These are phyloP conservation scores for Ceramica pisi DNA, from an alignment of 2,888 invertebrate species.

Conservation along the genomic window DNA sequence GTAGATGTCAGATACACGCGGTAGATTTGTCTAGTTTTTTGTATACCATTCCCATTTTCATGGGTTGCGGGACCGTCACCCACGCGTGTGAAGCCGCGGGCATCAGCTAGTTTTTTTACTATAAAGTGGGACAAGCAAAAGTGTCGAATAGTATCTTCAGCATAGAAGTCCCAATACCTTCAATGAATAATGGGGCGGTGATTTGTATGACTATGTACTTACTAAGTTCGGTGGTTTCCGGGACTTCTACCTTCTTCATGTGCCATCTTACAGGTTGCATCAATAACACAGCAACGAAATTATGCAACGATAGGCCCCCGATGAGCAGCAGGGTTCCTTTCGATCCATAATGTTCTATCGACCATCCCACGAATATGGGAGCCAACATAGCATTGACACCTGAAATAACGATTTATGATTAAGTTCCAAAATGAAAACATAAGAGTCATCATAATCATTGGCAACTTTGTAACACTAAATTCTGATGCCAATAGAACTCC, in stretches of 20 bases:
- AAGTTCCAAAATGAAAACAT: background rate
- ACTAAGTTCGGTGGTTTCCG: constrained; percentile 27
- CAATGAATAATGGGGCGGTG: no score
- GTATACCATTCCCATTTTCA: no score
- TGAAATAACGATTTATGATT: constrained; percentile 8
- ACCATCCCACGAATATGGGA: constrained; percentile 52
- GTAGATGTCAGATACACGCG: no score
- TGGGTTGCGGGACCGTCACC: no score
- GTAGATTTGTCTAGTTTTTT: no score
- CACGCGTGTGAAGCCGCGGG: no score
- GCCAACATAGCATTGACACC: constrained; percentile 47
- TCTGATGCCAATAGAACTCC: background rate
- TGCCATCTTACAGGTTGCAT: constrained; percentile 59
- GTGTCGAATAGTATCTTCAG: no score
- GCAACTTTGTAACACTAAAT: no score
- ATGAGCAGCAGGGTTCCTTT: constrained; percentile 43
- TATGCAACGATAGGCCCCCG: constrained; percentile 40
- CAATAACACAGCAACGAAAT: constrained; percentile 46
- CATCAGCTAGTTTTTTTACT: no score
- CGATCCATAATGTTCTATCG: constrained; percentile 42
- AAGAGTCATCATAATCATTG: background rate
- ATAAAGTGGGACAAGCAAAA: no score
- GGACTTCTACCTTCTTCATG: constrained; percentile 49
- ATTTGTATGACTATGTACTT: background rate
- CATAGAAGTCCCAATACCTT: background rate